These are phyloP conservation scores for Harpegnathos saltator DNA, from an alignment of 1,140 invertebrate species.

Conservation along the genomic window DNA sequence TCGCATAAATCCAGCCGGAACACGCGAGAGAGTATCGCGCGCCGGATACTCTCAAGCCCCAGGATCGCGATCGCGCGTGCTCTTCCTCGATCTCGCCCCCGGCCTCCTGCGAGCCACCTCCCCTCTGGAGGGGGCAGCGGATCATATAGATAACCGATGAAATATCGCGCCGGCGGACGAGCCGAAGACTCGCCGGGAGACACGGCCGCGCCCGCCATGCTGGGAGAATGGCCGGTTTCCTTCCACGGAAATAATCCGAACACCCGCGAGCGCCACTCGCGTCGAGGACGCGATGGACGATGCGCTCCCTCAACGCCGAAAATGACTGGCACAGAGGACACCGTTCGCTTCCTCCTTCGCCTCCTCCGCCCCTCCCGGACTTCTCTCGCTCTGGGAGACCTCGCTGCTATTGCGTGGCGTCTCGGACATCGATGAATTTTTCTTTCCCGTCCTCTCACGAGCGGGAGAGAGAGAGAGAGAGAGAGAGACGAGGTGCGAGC, in stretches of 20 bases:
- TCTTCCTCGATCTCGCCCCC: constrained; percentile 5
- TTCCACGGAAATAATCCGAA: too few species aligned
- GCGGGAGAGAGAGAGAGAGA: not conserved
- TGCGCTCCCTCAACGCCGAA: too few species aligned
- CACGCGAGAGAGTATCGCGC: constrained; percentile 53
- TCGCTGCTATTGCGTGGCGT: not conserved
- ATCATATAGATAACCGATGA: not conserved
- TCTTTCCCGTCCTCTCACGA: constrained; percentile 29
- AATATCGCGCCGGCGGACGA: not conserved
- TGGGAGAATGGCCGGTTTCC: too few species aligned
- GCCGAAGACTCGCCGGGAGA: not conserved
- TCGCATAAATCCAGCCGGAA: too few species aligned
- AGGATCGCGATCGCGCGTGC: constrained; percentile 58
- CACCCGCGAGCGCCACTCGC: too few species aligned
- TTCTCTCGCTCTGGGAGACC: not conserved
- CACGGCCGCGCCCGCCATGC: too few species aligned
- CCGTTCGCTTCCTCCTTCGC: not conserved
- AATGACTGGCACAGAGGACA: not conserved
- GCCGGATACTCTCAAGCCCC: constrained; percentile 63
- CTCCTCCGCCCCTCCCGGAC: not conserved
- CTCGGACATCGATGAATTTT: constrained; percentile 60
- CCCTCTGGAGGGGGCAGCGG: too few species aligned
- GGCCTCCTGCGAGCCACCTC: not conserved
- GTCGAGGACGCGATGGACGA: too few species aligned
- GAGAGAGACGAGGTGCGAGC: constrained; percentile 1